Evolutionary conservation across 2,113 vertebrate genomes (phyloP).

Genomic region (Planiliza haematocheilus): DNA sequence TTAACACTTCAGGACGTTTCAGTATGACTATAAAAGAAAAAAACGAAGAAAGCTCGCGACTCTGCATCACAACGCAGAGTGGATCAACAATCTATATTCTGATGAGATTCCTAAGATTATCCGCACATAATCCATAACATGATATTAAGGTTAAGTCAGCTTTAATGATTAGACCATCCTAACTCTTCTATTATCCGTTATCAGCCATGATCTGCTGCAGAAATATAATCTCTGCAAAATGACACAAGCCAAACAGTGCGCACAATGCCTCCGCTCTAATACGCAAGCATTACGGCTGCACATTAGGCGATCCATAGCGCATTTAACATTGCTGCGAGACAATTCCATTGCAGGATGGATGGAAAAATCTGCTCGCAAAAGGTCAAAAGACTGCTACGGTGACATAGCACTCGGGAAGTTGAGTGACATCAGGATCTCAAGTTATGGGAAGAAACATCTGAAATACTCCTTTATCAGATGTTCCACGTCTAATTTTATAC

Average conservation of each 20-base stretch:
- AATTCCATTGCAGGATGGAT: slow-evolving; percentile 37
- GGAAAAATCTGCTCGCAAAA: slow-evolving; percentile 38
- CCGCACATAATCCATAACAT: slow-evolving; percentile 57
- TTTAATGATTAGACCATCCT: slow-evolving; percentile 60
- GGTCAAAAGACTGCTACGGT: slow-evolving; percentile 37
- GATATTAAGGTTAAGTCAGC: slow-evolving; percentile 76
- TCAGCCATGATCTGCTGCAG: slow-evolving; percentile 62
- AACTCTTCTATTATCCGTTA: slow-evolving; percentile 64
- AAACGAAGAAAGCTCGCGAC: not conserved
- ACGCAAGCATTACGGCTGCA: slow-evolving; percentile 24
- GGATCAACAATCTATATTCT: slow-evolving; percentile 15
- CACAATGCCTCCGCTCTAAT: slow-evolving; percentile 14
- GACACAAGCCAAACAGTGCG: slow-evolving; percentile 29
- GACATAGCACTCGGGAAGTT: slow-evolving; percentile 22
- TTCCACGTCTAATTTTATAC: too few relatives aligned
- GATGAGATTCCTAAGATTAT: slow-evolving; percentile 56
- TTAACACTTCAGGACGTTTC: slow-evolving; percentile 7
- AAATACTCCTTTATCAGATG: slow-evolving; percentile 28
- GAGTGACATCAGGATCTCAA: slow-evolving; percentile 34
- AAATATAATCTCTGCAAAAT: slow-evolving; percentile 61
- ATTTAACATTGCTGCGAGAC: slow-evolving; percentile 37
- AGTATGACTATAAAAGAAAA: not conserved
- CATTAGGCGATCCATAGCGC: slow-evolving; percentile 35
- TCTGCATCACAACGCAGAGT: not conserved
- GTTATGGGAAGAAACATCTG: not conserved